Evolutionary conservation across 2,888 invertebrate species (phyloP), one percentile per base, ranked within the genome.

Genomic region (Exocentrus adspersus): DNA sequence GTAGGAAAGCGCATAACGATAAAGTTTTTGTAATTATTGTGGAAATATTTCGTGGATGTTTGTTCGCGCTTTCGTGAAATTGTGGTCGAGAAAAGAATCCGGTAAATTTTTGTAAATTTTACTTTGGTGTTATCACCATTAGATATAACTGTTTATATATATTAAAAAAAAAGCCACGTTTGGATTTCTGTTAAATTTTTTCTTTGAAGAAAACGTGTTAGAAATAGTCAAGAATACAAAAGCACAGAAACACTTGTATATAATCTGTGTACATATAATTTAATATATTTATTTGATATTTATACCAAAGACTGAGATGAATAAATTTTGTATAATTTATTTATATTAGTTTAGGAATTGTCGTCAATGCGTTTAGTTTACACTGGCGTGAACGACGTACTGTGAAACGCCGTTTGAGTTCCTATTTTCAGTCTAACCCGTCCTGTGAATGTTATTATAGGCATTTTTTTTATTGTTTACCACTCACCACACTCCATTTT

Each of bases 251-350:
- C 54, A 43, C 43, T n/a, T 71, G 66, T 70, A 71, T 67, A 72
- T 68, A 69, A 56, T 68, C 69, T 72, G 68, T 76, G 72, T 73
- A 74, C 72, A 75, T 72, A 70, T 71, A 67, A 74, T 73, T 72
- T 74, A n/a, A n/a, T n/a, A 66, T 73, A 75, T 75, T 75, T 75
- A 76, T 75, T 77, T 76, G 74, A 74, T 72, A 69, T 73, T 74
- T 74, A 72, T 76, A 73, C 79, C 79, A 79, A 79, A 79, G 79
- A 79, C 79, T 79, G 78, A 79, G 75, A 72, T 70, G 68, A 72
- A 62, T 53, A 64, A 59, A 59, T 62, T 67, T 62, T 68, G 45
- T 64, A 68, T 58, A 54, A 61, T 56, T 62, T 59, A 70, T 64
- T 62, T 68, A 51, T 60, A 60, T 66, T 67, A 70, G 64, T 70